These are phyloP conservation scores for Pampusana beccarii DNA, from an alignment of 2,113 vertebrate genomes.

Conservation along the genomic window DNA sequence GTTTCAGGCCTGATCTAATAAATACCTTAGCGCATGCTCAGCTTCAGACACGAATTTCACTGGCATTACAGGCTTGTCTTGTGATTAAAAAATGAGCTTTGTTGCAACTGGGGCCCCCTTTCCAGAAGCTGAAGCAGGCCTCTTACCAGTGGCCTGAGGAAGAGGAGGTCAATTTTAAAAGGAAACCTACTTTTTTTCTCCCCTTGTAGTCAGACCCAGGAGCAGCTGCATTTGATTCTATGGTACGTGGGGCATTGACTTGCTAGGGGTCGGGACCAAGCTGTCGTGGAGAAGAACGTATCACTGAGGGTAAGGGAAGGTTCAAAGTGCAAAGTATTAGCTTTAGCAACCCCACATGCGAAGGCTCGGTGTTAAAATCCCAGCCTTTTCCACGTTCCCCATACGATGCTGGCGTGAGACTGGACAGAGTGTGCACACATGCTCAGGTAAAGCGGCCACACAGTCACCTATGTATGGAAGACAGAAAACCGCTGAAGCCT, in stretches of 20 bases:
- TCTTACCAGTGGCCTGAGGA: conserved; percentile 8
- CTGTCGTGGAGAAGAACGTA: not conserved
- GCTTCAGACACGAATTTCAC: conserved; percentile 8
- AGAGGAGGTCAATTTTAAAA: conserved; percentile 38
- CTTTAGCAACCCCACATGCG: not conserved
- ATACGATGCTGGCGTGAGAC: not conserved
- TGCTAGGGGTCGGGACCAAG: not conserved
- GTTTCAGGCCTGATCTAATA: not conserved
- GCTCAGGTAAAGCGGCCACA: not conserved
- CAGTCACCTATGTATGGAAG: not conserved
- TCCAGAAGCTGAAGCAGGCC: conserved; percentile 11
- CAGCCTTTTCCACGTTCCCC: not conserved
- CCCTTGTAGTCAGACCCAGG: not conserved
- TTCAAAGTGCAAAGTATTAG: not conserved
- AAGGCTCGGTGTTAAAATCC: not conserved
- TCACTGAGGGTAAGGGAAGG: not conserved
- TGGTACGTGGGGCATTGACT: not conserved
- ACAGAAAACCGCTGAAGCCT: not conserved
- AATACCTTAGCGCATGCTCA: not conserved
- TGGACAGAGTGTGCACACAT: not conserved
- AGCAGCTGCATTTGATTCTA: conserved; percentile 36
- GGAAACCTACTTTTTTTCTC: not conserved
- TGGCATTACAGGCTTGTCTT: not conserved
- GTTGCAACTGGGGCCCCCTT: not conserved
- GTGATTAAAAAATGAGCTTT: not conserved